These are phyloP conservation scores for Eudyptes chrysolophus DNA, from an alignment of 2,113 vertebrate species.

Conservation along the genomic window DNA sequence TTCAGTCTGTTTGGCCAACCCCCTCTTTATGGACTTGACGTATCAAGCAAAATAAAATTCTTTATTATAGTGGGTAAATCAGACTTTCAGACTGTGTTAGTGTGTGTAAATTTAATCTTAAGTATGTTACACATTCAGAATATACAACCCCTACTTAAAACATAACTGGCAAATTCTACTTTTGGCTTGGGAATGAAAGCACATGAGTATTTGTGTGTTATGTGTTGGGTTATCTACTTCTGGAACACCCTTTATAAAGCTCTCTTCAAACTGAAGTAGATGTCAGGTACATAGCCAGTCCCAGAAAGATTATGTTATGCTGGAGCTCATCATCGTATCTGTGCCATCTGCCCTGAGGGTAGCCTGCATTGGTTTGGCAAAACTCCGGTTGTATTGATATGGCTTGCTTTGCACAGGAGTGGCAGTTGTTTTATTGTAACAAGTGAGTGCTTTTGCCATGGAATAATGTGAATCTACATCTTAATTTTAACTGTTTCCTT, in stretches of 20 bases:
- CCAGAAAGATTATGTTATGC: not conserved
- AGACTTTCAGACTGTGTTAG: not conserved
- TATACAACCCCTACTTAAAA: not conserved
- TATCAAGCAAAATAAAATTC: not conserved
- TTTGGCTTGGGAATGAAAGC: not conserved
- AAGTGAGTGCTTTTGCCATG: not conserved
- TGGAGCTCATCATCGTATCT: not conserved
- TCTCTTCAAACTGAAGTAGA: not conserved
- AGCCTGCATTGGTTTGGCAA: not conserved
- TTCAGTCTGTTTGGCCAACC: not conserved
- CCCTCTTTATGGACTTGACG: rapidly evolving
- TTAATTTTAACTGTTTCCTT: not conserved
- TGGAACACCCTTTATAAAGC: not conserved
- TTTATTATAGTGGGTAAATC: not conserved
- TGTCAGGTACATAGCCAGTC: not conserved
- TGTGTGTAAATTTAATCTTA: not conserved
- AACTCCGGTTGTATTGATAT: not conserved
- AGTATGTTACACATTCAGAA: not conserved
- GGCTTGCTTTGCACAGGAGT: not conserved
- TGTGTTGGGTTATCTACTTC: not conserved
- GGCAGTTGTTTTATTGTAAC: not conserved
- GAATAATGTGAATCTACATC: not conserved
- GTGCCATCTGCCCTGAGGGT: not conserved
- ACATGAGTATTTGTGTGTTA: not conserved
- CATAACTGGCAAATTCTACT: not conserved